These are phyloP conservation scores for Brenthis daphne DNA, from an alignment of 2,888 invertebrate species.

Conservation along the genomic window DNA sequence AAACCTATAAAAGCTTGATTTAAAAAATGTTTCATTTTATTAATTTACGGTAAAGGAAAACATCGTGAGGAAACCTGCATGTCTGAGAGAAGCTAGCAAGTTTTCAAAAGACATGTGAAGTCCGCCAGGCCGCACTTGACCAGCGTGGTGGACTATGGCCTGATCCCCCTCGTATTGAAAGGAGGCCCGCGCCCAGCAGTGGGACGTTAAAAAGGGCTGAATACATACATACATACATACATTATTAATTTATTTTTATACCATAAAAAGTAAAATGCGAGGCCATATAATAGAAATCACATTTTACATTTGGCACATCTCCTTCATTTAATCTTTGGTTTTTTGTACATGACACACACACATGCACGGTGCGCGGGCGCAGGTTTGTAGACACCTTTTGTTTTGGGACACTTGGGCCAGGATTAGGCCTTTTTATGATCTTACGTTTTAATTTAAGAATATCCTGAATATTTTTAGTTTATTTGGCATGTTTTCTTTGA, in stretches of 20 bases:
- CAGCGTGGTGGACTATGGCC: no score
- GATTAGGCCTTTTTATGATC: slow-evolving; percentile 51
- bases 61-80: no score
- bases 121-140: no score
- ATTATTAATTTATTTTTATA: neutral
- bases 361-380: slow-evolving; percentile 50
- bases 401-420: slow-evolving; percentile 58
- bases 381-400: slow-evolving; percentile 60
- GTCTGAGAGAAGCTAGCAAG: no score
- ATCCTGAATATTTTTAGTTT: slow-evolving; percentile 35
- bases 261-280: neutral
- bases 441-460: slow-evolving; percentile 30
- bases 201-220: no score
- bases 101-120: no score
- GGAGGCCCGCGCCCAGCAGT: no score
- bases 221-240: no score
- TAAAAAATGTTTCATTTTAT: neutral
- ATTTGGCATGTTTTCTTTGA: slow-evolving; percentile 19
- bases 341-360: slow-evolving; percentile 42
- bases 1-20: no score
- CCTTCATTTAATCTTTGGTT: slow-evolving; percentile 29
- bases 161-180: no score
- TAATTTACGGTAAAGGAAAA: neutral
- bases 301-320: slow-evolving; percentile 12
- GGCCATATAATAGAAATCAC: neutral